Percentiles rank a stretch among this genome's conserved stretches.
Evolutionary conservation across 2,113 vertebrate genomes (phyloP).

Genomic region (Aspidoscelis tigris): DNA sequence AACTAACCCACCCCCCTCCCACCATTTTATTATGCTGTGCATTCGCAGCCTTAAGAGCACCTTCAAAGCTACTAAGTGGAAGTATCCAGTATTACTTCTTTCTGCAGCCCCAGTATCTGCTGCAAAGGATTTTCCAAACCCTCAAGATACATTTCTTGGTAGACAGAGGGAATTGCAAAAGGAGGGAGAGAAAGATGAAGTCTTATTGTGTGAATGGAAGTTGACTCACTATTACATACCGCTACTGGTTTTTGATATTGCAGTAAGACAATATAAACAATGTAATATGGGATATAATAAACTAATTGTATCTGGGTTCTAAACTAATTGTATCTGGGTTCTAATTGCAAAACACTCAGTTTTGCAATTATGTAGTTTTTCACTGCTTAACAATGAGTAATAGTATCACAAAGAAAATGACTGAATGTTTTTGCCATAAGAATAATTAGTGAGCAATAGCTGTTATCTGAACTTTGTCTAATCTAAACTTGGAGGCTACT

Average conservation of each 20-base stretch:
- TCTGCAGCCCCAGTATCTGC: too few species aligned
- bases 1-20: background rate
- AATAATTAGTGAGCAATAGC: background rate
- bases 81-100: too few species aligned
- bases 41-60: background rate
- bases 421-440: background rate
- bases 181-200: too few species aligned
- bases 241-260: background rate
- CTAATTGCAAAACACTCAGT: background rate
- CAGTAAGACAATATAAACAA: background rate
- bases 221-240: too few species aligned
- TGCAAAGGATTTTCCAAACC: too few species aligned
- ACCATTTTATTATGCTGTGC: background rate
- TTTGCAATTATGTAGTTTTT: background rate
- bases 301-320: background rate
- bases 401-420: background rate
- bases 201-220: too few species aligned
- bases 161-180: too few species aligned
- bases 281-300: background rate
- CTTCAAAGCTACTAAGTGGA: too few species aligned
- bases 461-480: background rate
- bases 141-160: too few species aligned
- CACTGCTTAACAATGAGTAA: background rate
- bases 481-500: background rate
- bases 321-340: background rate